phyloP scores from a whole-genome alignment of 1,140 invertebrate genomes.

The Brachionus angularis region DNA sequence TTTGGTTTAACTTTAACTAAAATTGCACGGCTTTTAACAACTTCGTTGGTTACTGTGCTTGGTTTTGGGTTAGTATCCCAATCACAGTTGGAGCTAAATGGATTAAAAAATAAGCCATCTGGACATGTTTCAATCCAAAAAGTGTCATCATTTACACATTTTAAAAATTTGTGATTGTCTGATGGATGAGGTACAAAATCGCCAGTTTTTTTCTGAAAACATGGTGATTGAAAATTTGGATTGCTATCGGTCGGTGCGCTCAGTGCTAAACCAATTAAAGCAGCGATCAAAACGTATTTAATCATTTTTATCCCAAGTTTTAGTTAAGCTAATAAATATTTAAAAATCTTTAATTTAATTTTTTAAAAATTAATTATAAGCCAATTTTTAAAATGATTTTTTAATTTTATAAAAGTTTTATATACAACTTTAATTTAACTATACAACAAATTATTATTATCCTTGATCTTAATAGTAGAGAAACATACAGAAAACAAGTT shows the following conservation, averaged over 20 bases:
- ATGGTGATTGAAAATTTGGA: background rate
- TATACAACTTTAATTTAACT: too few species aligned
- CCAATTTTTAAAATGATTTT: too few species aligned
- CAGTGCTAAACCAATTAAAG: conserved; percentile 9
- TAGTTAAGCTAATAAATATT: too few species aligned
- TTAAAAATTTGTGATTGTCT: conserved; percentile 35
- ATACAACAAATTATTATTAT: too few species aligned
- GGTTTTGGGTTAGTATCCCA: conserved; percentile 20
- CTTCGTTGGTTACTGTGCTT: conserved; percentile 3
- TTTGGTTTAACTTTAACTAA: conserved; percentile 26
- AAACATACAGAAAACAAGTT: too few species aligned
- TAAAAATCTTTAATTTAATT: too few species aligned
- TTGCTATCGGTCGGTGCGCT: conserved; percentile 2
- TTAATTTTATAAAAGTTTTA: too few species aligned
- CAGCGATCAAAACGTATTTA: conserved; percentile 5
- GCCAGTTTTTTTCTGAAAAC: background rate
- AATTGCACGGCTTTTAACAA: conserved; percentile 29
- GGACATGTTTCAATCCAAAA: conserved; percentile 43
- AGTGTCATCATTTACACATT: conserved; percentile 25
- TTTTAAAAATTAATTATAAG: too few species aligned
- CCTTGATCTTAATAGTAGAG: too few species aligned
- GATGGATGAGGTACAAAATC: conserved; percentile 12
- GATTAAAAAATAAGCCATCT: conserved; percentile 40
- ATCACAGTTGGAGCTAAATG: conserved; percentile 9
- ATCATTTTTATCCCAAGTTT: conserved; percentile 26